Evolutionary conservation across 2,113 vertebrate species (phyloP).

Genomic region (Tylochromis polylepis): DNA sequence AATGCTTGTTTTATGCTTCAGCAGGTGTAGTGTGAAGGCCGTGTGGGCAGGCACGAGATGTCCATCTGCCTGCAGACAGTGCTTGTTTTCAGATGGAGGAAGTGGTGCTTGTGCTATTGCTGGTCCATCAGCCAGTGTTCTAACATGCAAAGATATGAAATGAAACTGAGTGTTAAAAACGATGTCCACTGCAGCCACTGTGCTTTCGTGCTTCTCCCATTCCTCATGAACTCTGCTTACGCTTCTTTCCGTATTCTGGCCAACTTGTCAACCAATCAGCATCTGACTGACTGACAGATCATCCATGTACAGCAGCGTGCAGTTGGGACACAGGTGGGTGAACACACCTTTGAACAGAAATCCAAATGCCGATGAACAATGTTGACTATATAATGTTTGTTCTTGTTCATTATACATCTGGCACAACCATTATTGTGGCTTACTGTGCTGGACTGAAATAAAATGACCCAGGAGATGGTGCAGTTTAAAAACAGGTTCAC

Average conservation of each 20-base stretch:
- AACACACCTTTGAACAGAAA: neutral
- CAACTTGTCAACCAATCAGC: neutral
- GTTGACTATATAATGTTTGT: neutral
- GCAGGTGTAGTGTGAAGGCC: neutral
- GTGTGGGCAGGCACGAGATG: no score
- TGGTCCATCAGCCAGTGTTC: neutral
- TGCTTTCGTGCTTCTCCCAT: fast-evolving
- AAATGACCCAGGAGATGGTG: neutral
- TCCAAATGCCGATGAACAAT: fast-evolving
- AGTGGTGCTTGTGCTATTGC: neutral
- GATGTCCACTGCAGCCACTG: fast-evolving
- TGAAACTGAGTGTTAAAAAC: neutral
- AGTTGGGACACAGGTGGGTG: fast-evolving
- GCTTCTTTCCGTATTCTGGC: neutral
- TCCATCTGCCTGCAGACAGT: neutral
- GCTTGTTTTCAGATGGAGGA: neutral
- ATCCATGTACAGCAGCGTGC: neutral
- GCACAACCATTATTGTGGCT: neutral
- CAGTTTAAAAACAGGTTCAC: neutral
- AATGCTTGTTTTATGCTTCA: neutral
- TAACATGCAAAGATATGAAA: neutral
- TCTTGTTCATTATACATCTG: neutral
- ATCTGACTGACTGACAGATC: fast-evolving
- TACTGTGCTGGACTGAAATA: neutral
- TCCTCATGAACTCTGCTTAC: neutral